Evolutionary conservation across 1,140 invertebrate genomes (phyloP).

Genomic region (Megalopta genalis): DNA sequence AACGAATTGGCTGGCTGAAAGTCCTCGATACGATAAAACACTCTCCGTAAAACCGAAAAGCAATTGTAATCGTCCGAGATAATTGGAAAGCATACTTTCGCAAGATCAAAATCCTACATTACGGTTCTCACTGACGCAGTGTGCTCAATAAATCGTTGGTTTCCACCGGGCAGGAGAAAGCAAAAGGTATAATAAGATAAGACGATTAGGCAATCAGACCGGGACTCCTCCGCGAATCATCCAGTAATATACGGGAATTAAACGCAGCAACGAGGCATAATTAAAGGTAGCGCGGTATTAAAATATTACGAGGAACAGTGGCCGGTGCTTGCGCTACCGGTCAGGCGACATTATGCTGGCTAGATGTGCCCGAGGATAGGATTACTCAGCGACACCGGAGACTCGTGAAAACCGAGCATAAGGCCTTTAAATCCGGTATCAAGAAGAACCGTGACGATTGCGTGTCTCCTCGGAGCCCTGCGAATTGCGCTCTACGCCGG

Average conservation of each 20-base stretch:
- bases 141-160: too few species aligned
- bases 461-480: constrained; percentile 28
- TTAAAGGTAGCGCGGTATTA: constrained; percentile 7
- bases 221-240: not conserved
- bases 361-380: constrained; percentile 70
- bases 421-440: constrained; percentile 65
- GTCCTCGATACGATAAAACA: too few species aligned
- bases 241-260: not conserved
- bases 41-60: too few species aligned
- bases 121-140: too few species aligned
- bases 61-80: too few species aligned
- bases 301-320: constrained; percentile 17
- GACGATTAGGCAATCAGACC: too few species aligned
- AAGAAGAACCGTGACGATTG: constrained; percentile 60
- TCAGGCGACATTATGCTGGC: constrained; percentile 69
- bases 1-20: too few species aligned
- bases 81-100: too few species aligned
- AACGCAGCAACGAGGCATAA: not conserved
- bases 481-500: constrained; percentile 21
- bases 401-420: constrained; percentile 74
- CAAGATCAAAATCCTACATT: too few species aligned
- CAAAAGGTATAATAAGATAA: too few species aligned
- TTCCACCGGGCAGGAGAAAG: too few species aligned
- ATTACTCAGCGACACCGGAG: constrained; percentile 74
- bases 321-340: constrained; percentile 66